Conservation (phyloP, 2,888 invertebrate genomes). For the Meliscaeva auricollis region DNA sequence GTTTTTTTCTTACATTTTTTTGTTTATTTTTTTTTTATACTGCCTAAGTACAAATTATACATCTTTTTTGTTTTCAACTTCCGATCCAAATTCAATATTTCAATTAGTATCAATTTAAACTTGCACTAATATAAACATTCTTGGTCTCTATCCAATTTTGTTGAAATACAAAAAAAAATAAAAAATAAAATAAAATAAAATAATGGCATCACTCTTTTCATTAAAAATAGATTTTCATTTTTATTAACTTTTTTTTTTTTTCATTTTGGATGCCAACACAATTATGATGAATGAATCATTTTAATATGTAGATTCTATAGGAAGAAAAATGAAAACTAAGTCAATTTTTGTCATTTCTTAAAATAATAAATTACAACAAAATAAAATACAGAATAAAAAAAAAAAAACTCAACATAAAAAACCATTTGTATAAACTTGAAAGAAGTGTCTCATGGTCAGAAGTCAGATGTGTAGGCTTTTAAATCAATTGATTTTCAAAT, state of each 20-base stretch:
- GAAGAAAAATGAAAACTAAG: slow-evolving; percentile 5
- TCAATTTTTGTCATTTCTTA: not conserved
- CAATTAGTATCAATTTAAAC: slow-evolving; percentile 8
- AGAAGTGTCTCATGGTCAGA: slow-evolving; percentile 34
- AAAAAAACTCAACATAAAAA: not conserved
- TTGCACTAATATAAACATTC: not conserved
- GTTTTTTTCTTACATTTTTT: too few relatives aligned
- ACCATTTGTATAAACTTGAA: slow-evolving; percentile 21
- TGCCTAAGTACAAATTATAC: too few relatives aligned
- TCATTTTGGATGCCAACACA: not conserved
- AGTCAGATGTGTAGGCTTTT: slow-evolving; percentile 6
- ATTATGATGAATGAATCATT: slow-evolving; percentile 36
- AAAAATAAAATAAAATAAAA: not conserved
- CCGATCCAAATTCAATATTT: slow-evolving; percentile 6
- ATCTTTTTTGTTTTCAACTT: not conserved
- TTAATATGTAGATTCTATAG: not conserved
- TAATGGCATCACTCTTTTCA: slow-evolving; percentile 16
- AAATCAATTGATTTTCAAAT: not conserved
- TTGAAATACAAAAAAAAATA: not conserved
- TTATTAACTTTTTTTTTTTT: not conserved
- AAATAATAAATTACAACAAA: slow-evolving; percentile 5
- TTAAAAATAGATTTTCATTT: slow-evolving; percentile 26
- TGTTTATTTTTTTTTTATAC: too few relatives aligned
- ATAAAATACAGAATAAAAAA: not conserved
- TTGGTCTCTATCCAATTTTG: slow-evolving; percentile 12